phyloP scores from a whole-genome alignment of 2,888 invertebrate genomes.

The Temnothorax rugatulus region DNA sequence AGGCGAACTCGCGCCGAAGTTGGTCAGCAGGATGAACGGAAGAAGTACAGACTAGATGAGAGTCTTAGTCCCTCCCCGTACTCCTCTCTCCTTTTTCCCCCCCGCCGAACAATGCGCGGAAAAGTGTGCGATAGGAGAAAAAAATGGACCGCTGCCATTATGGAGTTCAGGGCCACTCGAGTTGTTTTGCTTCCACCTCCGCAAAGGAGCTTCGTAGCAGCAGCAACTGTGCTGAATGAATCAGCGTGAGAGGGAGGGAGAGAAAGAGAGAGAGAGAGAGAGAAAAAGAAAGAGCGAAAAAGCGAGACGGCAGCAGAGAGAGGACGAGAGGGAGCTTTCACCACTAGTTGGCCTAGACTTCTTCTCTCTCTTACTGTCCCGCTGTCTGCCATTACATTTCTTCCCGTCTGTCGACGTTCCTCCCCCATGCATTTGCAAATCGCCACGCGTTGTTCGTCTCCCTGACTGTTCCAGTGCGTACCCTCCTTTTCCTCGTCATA shows the following conservation, averaged over 20 bases:
- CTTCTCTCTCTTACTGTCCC: constrained; percentile 65
- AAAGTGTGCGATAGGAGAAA: constrained; percentile 76
- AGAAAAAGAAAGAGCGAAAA: constrained; percentile 46
- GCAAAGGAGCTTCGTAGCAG: constrained; percentile 78
- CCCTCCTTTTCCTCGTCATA: constrained; percentile 39
- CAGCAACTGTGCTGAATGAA: constrained; percentile 79
- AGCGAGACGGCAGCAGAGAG: constrained; percentile 47
- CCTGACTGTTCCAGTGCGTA: constrained; percentile 24
- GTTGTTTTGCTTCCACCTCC: constrained; percentile 79
- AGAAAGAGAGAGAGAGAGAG: constrained; percentile 32
- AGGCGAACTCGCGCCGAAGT: constrained; percentile 72
- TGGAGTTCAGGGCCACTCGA: constrained; percentile 82
- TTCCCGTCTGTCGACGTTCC: constrained; percentile 66
- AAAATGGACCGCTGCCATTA: constrained; percentile 81
- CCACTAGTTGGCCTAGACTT: constrained; percentile 79
- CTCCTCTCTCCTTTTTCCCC: constrained; percentile 17
- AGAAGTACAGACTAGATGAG: constrained; percentile 64
- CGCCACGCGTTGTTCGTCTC: constrained; percentile 67
- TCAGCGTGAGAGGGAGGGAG: constrained; percentile 69
- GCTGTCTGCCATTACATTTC: constrained; percentile 70
- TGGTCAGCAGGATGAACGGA: constrained; percentile 78
- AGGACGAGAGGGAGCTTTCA: constrained; percentile 76
- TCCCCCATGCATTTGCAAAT: constrained; percentile 71
- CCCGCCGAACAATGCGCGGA: constrained; percentile 75
- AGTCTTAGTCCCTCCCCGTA: constrained; percentile 44